Conservation (phyloP, 2,888 invertebrate genomes). For the Taphrorychus bicolor region DNA sequence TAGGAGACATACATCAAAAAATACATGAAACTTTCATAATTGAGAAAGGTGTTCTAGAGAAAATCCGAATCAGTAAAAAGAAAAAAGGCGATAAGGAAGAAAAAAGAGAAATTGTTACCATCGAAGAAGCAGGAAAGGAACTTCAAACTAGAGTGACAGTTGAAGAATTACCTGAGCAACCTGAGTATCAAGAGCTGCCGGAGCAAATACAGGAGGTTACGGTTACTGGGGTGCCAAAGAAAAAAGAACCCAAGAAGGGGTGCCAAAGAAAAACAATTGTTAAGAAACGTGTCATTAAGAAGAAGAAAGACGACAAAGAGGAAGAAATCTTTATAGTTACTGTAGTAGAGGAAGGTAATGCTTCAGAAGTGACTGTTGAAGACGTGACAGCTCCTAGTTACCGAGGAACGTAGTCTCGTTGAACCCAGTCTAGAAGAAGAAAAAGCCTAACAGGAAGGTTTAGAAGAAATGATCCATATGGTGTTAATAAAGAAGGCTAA, state of each 20-base stretch:
- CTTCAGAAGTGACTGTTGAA: constrained; percentile 56
- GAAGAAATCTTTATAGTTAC: constrained; percentile 57
- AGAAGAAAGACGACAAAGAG: constrained; percentile 56
- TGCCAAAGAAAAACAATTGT: constrained; percentile 48
- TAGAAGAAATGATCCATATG: constrained; percentile 50
- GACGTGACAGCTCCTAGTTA: constrained; percentile 19
- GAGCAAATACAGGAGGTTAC: constrained; percentile 46
- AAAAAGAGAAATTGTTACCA: constrained; percentile 44
- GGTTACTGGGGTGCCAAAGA: too few relatives aligned
- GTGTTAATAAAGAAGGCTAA: constrained; percentile 53
- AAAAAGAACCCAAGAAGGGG: too few relatives aligned
- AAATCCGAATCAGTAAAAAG: constrained; percentile 55
- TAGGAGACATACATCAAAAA: constrained; percentile 47
- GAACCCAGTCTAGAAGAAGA: constrained; percentile 47
- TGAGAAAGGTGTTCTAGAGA: constrained; percentile 46
- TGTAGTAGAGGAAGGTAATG: constrained; percentile 59
- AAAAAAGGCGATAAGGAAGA: constrained; percentile 57
- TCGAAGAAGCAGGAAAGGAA: constrained; percentile 45
- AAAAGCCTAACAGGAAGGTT: constrained; percentile 48
- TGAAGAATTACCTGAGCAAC: constrained; percentile 45
- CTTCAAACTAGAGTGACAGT: constrained; percentile 43
- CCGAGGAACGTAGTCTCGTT: constrained; percentile 44
- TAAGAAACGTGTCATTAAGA: constrained; percentile 58
- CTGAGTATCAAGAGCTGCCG: constrained; percentile 43
- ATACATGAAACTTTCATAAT: constrained; percentile 46